Percentiles rank a stretch among this genome's conserved stretches.
Conservation (phyloP, 2,888 invertebrate species). For the Biston stratarius region DNA sequence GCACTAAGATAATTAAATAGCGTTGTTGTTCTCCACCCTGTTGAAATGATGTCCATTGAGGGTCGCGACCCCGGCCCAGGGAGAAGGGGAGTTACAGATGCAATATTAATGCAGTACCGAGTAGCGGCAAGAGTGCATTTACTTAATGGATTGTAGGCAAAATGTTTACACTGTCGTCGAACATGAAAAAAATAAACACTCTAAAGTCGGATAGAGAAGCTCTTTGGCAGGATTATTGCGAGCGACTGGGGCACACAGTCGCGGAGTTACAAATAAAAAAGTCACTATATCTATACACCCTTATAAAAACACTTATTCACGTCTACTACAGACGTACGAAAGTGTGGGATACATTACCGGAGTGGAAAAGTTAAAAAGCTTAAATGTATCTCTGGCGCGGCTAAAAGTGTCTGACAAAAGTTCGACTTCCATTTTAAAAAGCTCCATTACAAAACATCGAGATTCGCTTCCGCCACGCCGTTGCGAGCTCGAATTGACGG, state of each 20-base stretch:
- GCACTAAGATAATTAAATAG: constrained; percentile 11
- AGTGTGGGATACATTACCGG: constrained; percentile 85
- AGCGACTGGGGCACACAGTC: constrained; percentile 65
- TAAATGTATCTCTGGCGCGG: constrained; percentile 86
- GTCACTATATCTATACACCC: constrained; percentile 66
- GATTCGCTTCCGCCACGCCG: constrained; percentile 84
- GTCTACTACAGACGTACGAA: constrained; percentile 75
- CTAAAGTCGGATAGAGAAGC: constrained; percentile 68
- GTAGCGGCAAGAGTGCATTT: constrained; percentile 81
- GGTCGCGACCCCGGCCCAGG: constrained; percentile 52
- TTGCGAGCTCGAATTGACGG: constrained; percentile 74
- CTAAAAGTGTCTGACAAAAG: constrained; percentile 87
- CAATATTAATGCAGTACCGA: constrained; percentile 88
- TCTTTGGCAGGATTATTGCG: constrained; percentile 76
- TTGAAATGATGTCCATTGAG: constrained; percentile 57
- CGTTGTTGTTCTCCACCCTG: constrained; percentile 32
- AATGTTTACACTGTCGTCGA: constrained; percentile 78
- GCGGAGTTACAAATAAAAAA: constrained; percentile 70
- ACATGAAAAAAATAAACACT: constrained; percentile 69
- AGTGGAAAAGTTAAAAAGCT: constrained; percentile 87
- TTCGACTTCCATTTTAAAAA: constrained; percentile 87
- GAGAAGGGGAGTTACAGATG: constrained; percentile 81
- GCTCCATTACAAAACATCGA: constrained; percentile 87
- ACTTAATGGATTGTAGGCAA: constrained; percentile 84
- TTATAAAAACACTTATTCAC: constrained; percentile 78